phyloP scores from a whole-genome alignment of 1,140 invertebrate species.

The Steinernema khuongi region DNA sequence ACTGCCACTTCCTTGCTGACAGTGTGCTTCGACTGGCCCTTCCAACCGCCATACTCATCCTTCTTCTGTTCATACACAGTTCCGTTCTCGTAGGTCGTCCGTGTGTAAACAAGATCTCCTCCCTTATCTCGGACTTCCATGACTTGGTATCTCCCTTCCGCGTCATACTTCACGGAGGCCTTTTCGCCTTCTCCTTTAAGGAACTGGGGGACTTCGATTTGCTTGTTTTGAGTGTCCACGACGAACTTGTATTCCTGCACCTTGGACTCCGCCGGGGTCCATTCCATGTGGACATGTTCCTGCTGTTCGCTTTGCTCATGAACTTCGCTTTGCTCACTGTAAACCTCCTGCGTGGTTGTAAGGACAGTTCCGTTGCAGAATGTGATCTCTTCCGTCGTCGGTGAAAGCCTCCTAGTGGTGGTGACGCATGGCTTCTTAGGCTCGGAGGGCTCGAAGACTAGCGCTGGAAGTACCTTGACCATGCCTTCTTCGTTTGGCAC shows the following conservation, averaged over 20 bases:
- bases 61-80: too few relatives aligned
- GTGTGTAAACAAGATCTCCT: too few relatives aligned
- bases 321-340: background rate
- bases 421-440: background rate
- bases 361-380: background rate
- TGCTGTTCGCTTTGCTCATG: background rate
- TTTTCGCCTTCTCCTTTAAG: too few relatives aligned
- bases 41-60: too few relatives aligned
- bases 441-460: background rate
- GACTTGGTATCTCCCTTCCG: too few relatives aligned
- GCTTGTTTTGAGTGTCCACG: too few relatives aligned
- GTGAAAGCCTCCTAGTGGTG: background rate
- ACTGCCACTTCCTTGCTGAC: background rate
- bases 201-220: too few relatives aligned
- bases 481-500: background rate
- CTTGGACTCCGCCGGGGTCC: too few relatives aligned
- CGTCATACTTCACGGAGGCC: too few relatives aligned
- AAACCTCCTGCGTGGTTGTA: background rate
- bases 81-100: too few relatives aligned
- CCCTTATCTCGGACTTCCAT: too few relatives aligned
- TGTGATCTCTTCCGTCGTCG: background rate
- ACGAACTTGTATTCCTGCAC: too few relatives aligned
- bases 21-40: background rate
- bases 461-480: background rate
- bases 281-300: background rate